Conservation (phyloP, 2,888 invertebrate species). For the Oxyteleia sp. region DNA sequence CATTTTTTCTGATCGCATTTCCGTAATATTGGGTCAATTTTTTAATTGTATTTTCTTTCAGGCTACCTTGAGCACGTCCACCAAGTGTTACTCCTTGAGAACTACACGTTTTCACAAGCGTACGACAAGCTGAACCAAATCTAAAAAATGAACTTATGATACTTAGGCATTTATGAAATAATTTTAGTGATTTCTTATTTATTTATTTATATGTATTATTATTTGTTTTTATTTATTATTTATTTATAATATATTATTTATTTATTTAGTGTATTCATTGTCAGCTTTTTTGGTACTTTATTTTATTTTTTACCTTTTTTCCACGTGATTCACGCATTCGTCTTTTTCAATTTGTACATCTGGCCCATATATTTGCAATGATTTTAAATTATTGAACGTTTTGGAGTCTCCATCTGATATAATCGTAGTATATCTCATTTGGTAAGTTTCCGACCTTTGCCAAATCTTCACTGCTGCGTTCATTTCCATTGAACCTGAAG, state of each 20-base stretch:
- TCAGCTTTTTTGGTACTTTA: too few relatives aligned
- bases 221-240: too few relatives aligned
- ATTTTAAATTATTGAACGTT: slow-evolving; percentile 6
- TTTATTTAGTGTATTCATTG: too few relatives aligned
- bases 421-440: slow-evolving; percentile 9
- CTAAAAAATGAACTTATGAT: not conserved
- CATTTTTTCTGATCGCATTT: not conserved
- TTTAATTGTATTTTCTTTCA: not conserved
- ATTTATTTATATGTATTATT: too few relatives aligned
- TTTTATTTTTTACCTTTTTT: slow-evolving; percentile 13
- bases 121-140: not conserved
- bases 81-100: not conserved
- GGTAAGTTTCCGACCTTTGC: slow-evolving; percentile 7
- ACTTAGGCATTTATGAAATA: too few relatives aligned
- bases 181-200: too few relatives aligned
- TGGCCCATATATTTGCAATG: not conserved
- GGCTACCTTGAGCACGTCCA: not conserved
- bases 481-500: slow-evolving; percentile 10
- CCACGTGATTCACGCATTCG: slow-evolving; percentile 18
- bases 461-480: not conserved
- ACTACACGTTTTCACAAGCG: not conserved
- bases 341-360: slow-evolving; percentile 2
- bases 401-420: slow-evolving; percentile 1
- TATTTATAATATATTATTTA: not conserved
- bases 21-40: too few relatives aligned